Conservation (phyloP, 1,140 invertebrate species). For the Neotoxoptera formosana region DNA sequence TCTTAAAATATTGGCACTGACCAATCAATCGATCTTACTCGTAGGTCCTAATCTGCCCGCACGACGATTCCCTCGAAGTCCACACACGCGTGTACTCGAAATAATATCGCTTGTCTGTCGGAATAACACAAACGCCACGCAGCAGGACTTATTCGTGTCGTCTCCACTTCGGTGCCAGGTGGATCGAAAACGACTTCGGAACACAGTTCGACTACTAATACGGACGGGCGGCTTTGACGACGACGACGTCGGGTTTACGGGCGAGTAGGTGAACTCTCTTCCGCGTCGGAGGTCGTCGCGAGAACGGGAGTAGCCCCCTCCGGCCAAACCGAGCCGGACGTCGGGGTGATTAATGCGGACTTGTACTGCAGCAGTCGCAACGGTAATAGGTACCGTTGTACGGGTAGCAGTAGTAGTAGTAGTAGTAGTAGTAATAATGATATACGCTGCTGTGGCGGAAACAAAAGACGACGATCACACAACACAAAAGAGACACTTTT, state of each 20-base stretch:
- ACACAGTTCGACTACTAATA: not conserved
- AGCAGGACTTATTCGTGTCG: too few relatives aligned
- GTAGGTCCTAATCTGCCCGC: not conserved
- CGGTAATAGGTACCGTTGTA: not conserved
- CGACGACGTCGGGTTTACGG: not conserved
- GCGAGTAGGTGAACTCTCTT: not conserved
- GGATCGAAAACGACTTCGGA: not conserved
- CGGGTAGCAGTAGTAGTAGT: too few relatives aligned
- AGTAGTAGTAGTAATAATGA: too few relatives aligned
- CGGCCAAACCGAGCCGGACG: not conserved
- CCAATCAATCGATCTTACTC: too few relatives aligned
- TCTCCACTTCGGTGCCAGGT: not conserved
- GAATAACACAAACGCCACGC: too few relatives aligned
- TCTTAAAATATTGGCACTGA: too few relatives aligned
- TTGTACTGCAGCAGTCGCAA: not conserved
- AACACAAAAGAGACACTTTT: slow-evolving; percentile 16
- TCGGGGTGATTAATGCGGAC: not conserved
- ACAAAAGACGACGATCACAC: not conserved
- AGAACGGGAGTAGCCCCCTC: not conserved
- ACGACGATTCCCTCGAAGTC: not conserved
- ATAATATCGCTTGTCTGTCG: too few relatives aligned
- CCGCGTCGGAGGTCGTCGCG: not conserved
- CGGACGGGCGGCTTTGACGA: not conserved
- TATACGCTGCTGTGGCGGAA: not conserved
- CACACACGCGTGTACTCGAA: not conserved